Percentiles rank a stretch among this genome's conserved stretches.
Evolutionary conservation across 1,140 invertebrate species (phyloP).

Genomic region (Drosophila pallidifrons): DNA sequence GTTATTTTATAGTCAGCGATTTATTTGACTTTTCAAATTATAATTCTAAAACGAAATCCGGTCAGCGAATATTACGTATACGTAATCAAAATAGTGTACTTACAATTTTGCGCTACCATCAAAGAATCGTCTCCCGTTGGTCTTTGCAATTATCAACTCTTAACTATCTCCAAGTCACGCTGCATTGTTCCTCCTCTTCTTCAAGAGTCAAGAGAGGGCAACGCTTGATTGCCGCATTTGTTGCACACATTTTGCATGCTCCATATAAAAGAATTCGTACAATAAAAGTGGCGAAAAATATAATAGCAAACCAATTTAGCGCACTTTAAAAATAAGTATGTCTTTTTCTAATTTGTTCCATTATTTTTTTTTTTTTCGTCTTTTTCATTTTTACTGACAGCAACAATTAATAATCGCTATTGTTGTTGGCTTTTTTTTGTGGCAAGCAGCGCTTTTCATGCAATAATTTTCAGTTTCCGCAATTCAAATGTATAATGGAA

Average conservation of each 20-base stretch:
- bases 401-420: slow-evolving; percentile 61
- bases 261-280: slow-evolving; percentile 38
- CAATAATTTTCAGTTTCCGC: slow-evolving; percentile 66
- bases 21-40: background rate
- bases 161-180: background rate
- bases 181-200: background rate
- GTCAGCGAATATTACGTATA: slow-evolving; percentile 1
- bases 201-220: background rate
- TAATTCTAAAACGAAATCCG: too few species aligned
- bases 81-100: background rate
- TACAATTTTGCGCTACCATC: background rate
- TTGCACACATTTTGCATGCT: slow-evolving; percentile 56
- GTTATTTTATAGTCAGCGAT: background rate
- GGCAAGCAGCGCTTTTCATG: slow-evolving; percentile 59
- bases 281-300: slow-evolving; percentile 11
- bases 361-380: slow-evolving; percentile 2
- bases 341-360: background rate
- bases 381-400: slow-evolving; percentile 12
- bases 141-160: background rate
- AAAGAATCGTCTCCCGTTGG: background rate
- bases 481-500: slow-evolving; percentile 63
- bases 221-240: slow-evolving; percentile 29
- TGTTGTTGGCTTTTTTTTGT: slow-evolving; percentile 15
- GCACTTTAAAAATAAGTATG: slow-evolving; percentile 28
- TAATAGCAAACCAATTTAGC: slow-evolving; percentile 35